A percentile compares a stretch with the other conserved stretches of the same genome.
These are phyloP conservation scores for Metopia argyrocephala DNA, from an alignment of 2,888 invertebrate genomes.

Conservation along the genomic window DNA sequence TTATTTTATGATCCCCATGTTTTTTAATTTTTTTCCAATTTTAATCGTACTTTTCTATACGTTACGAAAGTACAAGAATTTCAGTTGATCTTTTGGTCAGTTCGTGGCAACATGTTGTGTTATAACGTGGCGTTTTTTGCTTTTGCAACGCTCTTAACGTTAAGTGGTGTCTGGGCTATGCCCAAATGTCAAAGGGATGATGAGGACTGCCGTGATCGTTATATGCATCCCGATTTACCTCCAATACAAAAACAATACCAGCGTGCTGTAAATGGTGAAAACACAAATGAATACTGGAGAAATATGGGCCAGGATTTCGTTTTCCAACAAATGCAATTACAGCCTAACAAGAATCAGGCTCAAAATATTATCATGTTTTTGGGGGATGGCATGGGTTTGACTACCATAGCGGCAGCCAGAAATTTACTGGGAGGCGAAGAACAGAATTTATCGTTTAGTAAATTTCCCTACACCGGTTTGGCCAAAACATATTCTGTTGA, in stretches of 20 bases:
- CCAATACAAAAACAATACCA: conserved; percentile 81
- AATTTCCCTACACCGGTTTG: conserved; percentile 86
- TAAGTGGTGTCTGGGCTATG: conserved; percentile 58
- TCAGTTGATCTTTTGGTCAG: conserved; percentile 39
- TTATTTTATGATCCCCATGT: conserved; percentile 29
- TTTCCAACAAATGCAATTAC: conserved; percentile 71
- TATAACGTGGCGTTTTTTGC: background rate
- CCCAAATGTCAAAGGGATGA: conserved; percentile 69
- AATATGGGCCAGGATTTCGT: conserved; percentile 70
- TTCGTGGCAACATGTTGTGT: conserved; percentile 41
- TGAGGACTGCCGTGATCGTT: conserved; percentile 71
- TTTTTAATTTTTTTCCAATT: background rate
- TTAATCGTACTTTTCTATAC: background rate
- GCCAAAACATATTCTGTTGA: conserved; percentile 87
- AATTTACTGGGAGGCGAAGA: conserved; percentile 89
- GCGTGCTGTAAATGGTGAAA: conserved; percentile 64
- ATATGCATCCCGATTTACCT: conserved; percentile 73
- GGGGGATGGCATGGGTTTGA: conserved; percentile 93
- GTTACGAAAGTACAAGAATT: background rate
- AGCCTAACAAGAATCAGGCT: conserved; percentile 79
- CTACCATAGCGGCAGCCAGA: conserved; percentile 88
- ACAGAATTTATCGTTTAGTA: conserved; percentile 84
- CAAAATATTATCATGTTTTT: conserved; percentile 90
- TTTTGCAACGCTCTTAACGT: background rate
- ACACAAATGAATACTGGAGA: conserved; percentile 72